Evolutionary conservation across 2,888 invertebrate species (phyloP).

Genomic region (Melitaea athalia): DNA sequence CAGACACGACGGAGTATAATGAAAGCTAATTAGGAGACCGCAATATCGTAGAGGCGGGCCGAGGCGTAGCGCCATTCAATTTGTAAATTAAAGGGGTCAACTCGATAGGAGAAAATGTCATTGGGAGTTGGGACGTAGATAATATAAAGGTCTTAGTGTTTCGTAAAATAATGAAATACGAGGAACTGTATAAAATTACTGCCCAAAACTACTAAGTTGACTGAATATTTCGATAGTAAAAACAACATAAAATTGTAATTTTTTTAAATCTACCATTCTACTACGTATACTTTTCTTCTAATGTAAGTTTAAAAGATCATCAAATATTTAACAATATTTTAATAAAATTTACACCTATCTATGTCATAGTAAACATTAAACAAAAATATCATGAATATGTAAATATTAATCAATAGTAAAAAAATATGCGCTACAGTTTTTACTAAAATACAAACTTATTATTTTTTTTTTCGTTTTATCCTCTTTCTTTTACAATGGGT

Average conservation of each 20-base stretch:
- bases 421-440: too few species aligned
- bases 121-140: slow-evolving; percentile 35
- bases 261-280: too few species aligned
- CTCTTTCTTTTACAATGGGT: too few species aligned
- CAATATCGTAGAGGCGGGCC: slow-evolving; percentile 36
- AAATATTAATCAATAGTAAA: too few species aligned
- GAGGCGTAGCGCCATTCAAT: slow-evolving; percentile 42
- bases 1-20: slow-evolving; percentile 33
- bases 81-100: slow-evolving; percentile 44
- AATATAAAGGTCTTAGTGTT: slow-evolving; percentile 34
- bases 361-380: too few species aligned
- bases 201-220: not conserved
- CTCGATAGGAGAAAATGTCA: slow-evolving; percentile 41
- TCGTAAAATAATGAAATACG: not conserved
- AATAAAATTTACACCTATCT: too few species aligned
- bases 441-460: too few species aligned
- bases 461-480: too few species aligned
- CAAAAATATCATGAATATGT: too few species aligned
- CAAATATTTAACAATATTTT: too few species aligned
- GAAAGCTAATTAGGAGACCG: slow-evolving; percentile 43
- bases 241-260: not conserved
- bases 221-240: not conserved
- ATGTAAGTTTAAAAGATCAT: too few species aligned
- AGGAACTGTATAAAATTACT: not conserved
- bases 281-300: too few species aligned